Evolutionary conservation across 2,888 invertebrate species (phyloP).

Genomic region (Drosophila flavopinicola): DNA sequence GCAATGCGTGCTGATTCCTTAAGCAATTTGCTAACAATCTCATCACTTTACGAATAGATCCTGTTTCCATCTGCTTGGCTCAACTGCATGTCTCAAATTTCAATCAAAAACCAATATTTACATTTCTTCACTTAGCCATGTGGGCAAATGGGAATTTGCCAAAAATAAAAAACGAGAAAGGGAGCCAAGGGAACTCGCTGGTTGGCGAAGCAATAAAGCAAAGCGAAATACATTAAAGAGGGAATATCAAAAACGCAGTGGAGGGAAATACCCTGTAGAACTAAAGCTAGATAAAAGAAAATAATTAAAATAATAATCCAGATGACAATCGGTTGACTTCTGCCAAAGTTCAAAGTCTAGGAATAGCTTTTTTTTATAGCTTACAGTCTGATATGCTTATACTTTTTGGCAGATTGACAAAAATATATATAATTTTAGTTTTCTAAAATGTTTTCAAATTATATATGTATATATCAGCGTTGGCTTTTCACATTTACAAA

Average conservation of each 20-base stretch:
- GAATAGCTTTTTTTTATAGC: too few relatives aligned
- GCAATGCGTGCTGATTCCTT: background rate
- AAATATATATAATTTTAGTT: too few relatives aligned
- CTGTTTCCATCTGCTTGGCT: slow-evolving; percentile 7
- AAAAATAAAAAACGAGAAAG: slow-evolving; percentile 4
- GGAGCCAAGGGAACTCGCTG: background rate
- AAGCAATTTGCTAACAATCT: slow-evolving; percentile 12
- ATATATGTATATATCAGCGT: too few relatives aligned
- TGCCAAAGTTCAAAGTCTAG: too few relatives aligned
- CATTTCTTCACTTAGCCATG: slow-evolving; percentile 45
- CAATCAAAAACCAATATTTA: slow-evolving; percentile 63
- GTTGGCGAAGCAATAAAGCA: slow-evolving; percentile 11
- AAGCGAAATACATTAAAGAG: slow-evolving; percentile 9
- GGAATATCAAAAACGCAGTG: background rate
- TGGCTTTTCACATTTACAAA: background rate
- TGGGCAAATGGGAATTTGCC: slow-evolving; percentile 16
- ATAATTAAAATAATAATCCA: too few relatives aligned
- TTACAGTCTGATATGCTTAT: too few relatives aligned
- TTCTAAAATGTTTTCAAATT: too few relatives aligned
- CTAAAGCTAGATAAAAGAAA: too few relatives aligned
- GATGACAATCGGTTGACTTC: too few relatives aligned
- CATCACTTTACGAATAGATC: slow-evolving; percentile 9
- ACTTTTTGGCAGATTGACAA: too few relatives aligned
- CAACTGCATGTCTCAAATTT: slow-evolving; percentile 41
- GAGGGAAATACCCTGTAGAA: slow-evolving; percentile 1